These are phyloP conservation scores for Prunella strophiata DNA, from an alignment of 2,797 vertebrate genomes.

Conservation along the genomic window DNA sequence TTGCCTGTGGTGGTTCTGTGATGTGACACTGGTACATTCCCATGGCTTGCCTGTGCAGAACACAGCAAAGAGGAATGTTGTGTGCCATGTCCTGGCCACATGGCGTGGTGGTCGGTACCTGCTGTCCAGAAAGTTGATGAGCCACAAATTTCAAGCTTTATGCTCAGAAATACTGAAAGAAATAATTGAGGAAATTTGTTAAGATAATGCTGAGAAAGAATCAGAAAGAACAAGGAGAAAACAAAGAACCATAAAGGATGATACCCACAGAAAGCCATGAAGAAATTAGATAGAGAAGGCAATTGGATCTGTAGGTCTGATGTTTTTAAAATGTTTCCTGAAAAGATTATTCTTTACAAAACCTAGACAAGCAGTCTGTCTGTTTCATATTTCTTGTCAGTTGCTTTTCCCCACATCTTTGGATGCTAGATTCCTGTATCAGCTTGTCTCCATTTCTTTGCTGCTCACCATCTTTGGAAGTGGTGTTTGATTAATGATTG, in stretches of 20 bases:
- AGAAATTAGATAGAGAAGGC: background rate
- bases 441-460: background rate
- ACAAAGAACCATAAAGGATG: background rate
- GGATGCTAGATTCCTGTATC: background rate
- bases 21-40: background rate
- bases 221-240: background rate
- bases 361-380: background rate
- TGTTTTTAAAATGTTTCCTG: background rate
- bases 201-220: background rate
- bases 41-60: background rate
- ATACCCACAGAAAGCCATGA: background rate
- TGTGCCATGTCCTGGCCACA: background rate
- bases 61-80: background rate
- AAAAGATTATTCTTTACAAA: background rate
- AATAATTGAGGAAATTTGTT: background rate
- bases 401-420: background rate
- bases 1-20: rapidly evolving
- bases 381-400: background rate
- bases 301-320: background rate
- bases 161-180: background rate
- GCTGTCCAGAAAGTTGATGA: background rate
- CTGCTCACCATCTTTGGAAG: background rate
- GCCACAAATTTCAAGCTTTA: background rate
- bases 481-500: background rate
- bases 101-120: background rate